Conservation (phyloP, 1,140 invertebrate genomes). For the Lepidurus apus region DNA sequence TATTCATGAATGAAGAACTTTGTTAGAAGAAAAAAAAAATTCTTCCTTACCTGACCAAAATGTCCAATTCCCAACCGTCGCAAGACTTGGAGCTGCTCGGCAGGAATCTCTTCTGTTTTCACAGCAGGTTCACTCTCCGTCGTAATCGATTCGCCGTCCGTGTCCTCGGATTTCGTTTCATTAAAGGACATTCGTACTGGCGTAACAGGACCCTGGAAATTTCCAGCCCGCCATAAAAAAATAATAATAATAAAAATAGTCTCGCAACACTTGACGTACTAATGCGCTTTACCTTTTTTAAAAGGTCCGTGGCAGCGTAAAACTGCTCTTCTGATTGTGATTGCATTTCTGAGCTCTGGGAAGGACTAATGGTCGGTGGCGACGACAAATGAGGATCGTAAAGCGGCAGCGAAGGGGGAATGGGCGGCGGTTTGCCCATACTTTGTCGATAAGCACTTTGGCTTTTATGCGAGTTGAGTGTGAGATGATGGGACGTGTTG, state of each 20-base stretch:
- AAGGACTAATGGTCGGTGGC: background rate
- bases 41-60: constrained; percentile 19
- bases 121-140: background rate
- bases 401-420: background rate
- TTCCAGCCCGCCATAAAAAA: background rate
- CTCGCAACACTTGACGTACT: background rate
- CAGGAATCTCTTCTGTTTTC: constrained; percentile 23
- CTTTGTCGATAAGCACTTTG: background rate
- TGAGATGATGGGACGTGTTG: background rate
- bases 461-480: background rate
- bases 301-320: constrained; percentile 29
- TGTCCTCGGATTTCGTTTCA: background rate
- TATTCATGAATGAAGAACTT: background rate
- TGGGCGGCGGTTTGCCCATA: background rate
- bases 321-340: constrained; percentile 22
- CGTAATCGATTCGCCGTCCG: background rate
- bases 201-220: background rate
- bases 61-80: constrained; percentile 11
- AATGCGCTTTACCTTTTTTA: background rate
- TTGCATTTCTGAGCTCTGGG: constrained; percentile 4
- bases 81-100: background rate
- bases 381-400: constrained; percentile 13
- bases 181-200: background rate
- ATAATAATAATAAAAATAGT: background rate
- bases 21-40: background rate